A percentile compares a stretch with the other conserved stretches of the same genome.
phyloP scores from a whole-genome alignment of 2,113 vertebrate genomes.

The Neomonachus schauinslandi region DNA sequence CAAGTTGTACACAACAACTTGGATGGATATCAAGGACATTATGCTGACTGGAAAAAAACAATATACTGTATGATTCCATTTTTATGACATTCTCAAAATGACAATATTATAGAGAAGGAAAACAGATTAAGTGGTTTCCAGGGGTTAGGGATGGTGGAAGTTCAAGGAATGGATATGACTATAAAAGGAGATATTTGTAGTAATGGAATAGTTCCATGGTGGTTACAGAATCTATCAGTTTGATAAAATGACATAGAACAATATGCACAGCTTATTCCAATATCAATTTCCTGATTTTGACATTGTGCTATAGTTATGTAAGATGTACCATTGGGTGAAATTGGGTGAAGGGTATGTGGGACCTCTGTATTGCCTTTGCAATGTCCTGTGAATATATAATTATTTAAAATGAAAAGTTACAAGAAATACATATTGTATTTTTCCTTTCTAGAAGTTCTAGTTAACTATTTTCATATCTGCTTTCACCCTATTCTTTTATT shows the following conservation, averaged over 20 bases:
- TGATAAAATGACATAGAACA: background rate
- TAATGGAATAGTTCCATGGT: background rate
- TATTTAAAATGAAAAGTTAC: slow-evolving; percentile 34
- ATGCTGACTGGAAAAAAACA: background rate
- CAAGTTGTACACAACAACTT: background rate
- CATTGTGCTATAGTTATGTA: background rate
- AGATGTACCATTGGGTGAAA: background rate
- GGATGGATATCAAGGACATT: background rate
- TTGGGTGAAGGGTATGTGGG: background rate
- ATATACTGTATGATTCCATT: background rate
- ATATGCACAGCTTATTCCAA: background rate
- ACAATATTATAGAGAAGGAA: background rate
- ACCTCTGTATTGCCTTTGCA: background rate
- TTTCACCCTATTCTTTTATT: background rate
- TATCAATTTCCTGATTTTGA: slow-evolving; percentile 15
- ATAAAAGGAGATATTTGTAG: slow-evolving; percentile 2
- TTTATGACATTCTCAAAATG: slow-evolving; percentile 39
- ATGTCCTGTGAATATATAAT: background rate
- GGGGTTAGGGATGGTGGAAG: background rate
- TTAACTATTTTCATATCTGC: slow-evolving; percentile 20
- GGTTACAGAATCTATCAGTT: background rate
- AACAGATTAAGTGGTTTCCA: background rate
- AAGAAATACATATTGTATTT: background rate
- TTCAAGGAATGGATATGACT: background rate
- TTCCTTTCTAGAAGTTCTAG: background rate